Base-by-base conservation (phyloP, 1,140 invertebrate genomes). In the Microplitis demolitor region DNA sequence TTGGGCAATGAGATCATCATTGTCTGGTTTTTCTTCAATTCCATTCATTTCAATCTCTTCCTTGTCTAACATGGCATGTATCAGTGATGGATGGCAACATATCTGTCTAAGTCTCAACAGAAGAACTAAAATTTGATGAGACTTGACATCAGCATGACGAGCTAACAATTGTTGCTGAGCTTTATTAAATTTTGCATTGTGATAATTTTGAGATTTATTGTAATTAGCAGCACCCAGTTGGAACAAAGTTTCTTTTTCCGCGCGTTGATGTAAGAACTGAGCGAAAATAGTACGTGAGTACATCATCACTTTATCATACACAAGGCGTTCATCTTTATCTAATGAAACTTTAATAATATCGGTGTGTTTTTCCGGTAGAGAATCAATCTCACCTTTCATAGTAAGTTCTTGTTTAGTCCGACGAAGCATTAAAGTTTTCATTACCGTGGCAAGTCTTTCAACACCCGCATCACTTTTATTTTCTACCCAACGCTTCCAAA, bases 81-180 rank as follows among this genome's bases (percentile, higher is more conserved):
- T 94, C 0, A 98, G 88, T 8, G 91, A 91, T 0, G 96, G 92
- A 88, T 98, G 96, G 80, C 94, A 94, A 83, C 96, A 97, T 63
- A 96, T 91, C 83, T 98, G 97, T 4, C 96, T 88, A 63, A 98
- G 83, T 24, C 96, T 88, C 14, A 97, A 82, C 9, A 98, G 80
- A 1, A 97, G 85, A 0, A 96, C 92, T 69, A 98, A 87, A 80
- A 97, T 93, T 80, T 95, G 91, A 81, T 92, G 91, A 4, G 91
- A 87, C 78, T 92, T 92, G 0, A 95, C 89, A 66, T 90, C 89
- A 0, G 76, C 78, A 58, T 87, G 85, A 71, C 78, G 72, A 3
- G 80, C 70, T 11, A 88, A 69, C 35, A 88, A 73, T 54, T 76
- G 75, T 34, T 81, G 76, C 66, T 86, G 85, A 8, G 85, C 84